Evolutionary conservation across 2,113 vertebrate genomes (phyloP), one percentile per base, ranked within the genome.

Genomic region (Pseudopipra pipra): DNA sequence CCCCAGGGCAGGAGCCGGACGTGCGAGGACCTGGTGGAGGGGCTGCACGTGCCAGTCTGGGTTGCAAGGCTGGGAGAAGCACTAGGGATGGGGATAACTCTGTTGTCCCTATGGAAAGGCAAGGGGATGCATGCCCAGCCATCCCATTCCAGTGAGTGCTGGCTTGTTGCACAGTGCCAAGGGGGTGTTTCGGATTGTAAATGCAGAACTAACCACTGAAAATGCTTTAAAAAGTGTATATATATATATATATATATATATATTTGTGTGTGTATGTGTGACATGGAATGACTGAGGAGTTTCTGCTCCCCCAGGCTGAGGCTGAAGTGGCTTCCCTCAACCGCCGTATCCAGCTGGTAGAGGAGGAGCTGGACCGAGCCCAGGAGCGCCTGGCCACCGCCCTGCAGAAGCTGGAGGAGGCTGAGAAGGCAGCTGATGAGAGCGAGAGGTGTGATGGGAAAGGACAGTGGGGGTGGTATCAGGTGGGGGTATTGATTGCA

Each of bases 301-400:
- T 93, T 86, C 61, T 89, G 8, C 20, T 91, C 6, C 52, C 37
- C 4, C 91, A 99, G 99, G 99, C 99, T 4, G 99, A 99, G 96
- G 98, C 99, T 21, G 99, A 99, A 91, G 99, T 99, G 93, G 99
- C 99, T 22, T 99, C 99, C 85, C 98, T 99, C 86, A 99, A 99
- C 98, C 98, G 99, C 84, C 99, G 99, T 62, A 99, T 99, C 97
- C 99, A 99, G 98, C 98, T 99, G 97, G 99, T 99, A 39, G 99
- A 99, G 93, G 99, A 99, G 72, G 99, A 99, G 98, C 80, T 99
- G 98, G 99, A 99, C 96, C 97, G 99, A 37, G 99, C 99, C 18
- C 99, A 99, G 97, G 99, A 99, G 97, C 98, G 99, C 73, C 98
- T 99, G 96, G 99, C 99, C 37, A 99, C 99, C 1, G 99, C 99